Conservation (phyloP, 2,888 invertebrate species). For the Spatulosminthurus flaviceps region DNA sequence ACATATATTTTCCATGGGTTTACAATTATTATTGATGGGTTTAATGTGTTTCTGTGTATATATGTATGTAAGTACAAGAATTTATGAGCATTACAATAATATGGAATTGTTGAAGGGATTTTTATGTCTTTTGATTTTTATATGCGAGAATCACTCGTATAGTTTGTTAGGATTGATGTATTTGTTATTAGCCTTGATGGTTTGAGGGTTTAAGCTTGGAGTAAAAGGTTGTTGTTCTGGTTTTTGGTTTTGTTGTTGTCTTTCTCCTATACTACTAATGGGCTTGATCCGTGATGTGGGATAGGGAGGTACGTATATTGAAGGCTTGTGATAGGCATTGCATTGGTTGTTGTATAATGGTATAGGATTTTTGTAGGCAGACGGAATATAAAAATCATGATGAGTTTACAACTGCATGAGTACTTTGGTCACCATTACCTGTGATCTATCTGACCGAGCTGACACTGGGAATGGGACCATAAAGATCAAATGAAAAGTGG, state of each 20-base stretch:
- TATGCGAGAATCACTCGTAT: too few relatives aligned
- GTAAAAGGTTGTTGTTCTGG: constrained; percentile 12
- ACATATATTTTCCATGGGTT: too few relatives aligned
- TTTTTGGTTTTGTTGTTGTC: constrained; percentile 7
- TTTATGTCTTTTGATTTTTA: too few relatives aligned
- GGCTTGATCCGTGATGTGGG: background rate
- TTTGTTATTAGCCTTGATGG: too few relatives aligned
- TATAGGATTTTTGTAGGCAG: background rate
- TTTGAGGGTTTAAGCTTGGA: background rate
- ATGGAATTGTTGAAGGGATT: too few relatives aligned
- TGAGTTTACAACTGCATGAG: constrained; percentile 49
- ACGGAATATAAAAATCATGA: constrained; percentile 53
- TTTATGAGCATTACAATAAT: too few relatives aligned
- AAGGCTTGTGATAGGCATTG: too few relatives aligned
- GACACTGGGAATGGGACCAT: constrained; percentile 55
- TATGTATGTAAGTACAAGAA: too few relatives aligned
- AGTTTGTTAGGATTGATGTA: too few relatives aligned
- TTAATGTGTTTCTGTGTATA: too few relatives aligned
- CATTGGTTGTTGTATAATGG: too few relatives aligned
- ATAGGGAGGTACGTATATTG: constrained; percentile 6
- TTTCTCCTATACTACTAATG: background rate
- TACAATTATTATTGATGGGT: too few relatives aligned
- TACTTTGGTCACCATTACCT: constrained; percentile 53
- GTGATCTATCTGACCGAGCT: constrained; percentile 52
- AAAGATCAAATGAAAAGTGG: constrained; percentile 57